These are phyloP conservation scores for Saccostrea cuccullata DNA, from an alignment of 1,140 invertebrate genomes.

Conservation along the genomic window DNA sequence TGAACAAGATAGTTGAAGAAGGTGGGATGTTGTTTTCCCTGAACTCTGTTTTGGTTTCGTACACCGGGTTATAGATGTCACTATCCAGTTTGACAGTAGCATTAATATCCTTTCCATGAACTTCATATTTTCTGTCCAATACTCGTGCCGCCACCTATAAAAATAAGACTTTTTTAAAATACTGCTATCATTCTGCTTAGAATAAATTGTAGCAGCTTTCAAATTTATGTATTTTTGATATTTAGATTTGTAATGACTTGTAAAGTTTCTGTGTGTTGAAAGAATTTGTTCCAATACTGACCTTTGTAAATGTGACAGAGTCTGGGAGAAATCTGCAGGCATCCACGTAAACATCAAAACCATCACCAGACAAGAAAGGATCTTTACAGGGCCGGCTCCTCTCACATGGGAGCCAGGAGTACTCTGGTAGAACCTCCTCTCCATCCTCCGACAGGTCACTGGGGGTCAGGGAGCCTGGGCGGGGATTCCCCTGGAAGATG, in stretches of 20 bases:
- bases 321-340: conserved; percentile 75
- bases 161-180: not conserved
- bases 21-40: conserved; percentile 73
- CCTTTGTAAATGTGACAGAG: conserved; percentile 74
- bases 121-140: conserved; percentile 71
- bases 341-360: conserved; percentile 78
- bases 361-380: conserved; percentile 73
- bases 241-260: too few relatives aligned
- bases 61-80: conserved; percentile 77
- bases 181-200: not conserved
- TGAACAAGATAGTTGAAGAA: conserved; percentile 75
- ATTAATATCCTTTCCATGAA: conserved; percentile 74
- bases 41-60: conserved; percentile 73
- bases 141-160: conserved; percentile 74
- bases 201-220: not conserved
- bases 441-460: conserved; percentile 75
- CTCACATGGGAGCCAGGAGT: conserved; percentile 73
- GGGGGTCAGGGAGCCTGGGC: conserved; percentile 74
- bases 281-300: conserved; percentile 44
- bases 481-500: conserved; percentile 73
- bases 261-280: too few relatives aligned
- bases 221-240: too few relatives aligned
- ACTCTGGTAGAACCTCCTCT: conserved; percentile 74
- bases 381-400: conserved; percentile 68
- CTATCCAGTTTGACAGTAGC: conserved; percentile 73